These are phyloP conservation scores for Notoglanidium macrostoma DNA, from an alignment of 2,797 vertebrate genomes.

Conservation along the genomic window DNA sequence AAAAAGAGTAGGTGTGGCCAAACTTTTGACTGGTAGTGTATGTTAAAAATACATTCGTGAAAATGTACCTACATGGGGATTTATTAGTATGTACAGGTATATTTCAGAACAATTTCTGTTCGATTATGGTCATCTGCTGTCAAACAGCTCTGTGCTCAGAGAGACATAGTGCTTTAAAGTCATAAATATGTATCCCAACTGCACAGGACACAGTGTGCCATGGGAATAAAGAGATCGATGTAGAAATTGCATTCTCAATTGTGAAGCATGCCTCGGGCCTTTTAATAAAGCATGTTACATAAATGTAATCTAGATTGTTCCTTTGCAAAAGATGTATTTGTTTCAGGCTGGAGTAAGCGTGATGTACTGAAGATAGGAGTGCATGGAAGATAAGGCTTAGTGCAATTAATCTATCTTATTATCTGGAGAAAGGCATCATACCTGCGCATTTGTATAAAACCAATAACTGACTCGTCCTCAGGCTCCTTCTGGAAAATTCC, in stretches of 20 bases:
- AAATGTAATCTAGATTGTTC: constrained; percentile 9
- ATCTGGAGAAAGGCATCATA: constrained; percentile 33
- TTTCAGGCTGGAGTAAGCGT: background rate
- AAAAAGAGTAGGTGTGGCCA: no score
- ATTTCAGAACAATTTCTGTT: background rate
- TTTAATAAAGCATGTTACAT: constrained; percentile 22
- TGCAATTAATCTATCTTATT: constrained; percentile 25
- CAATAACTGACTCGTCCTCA: constrained; percentile 22
- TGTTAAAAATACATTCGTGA: background rate
- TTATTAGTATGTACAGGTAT: background rate
- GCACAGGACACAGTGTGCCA: background rate
- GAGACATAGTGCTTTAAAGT: background rate
- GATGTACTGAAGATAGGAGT: constrained; percentile 21
- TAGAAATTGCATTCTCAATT: background rate
- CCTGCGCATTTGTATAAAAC: constrained; percentile 34
- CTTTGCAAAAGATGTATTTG: background rate
- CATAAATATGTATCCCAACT: background rate
- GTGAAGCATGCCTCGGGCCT: constrained; percentile 4
- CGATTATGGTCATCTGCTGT: background rate
- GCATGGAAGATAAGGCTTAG: constrained; percentile 16
- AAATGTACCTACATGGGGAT: background rate
- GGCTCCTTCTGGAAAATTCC: constrained; percentile 29
- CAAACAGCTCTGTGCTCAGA: background rate
- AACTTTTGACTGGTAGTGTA: no score
- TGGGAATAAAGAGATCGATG: background rate